These are phyloP conservation scores for Amphilophus citrinellus DNA, from an alignment of 2,113 vertebrate species.

Conservation along the genomic window DNA sequence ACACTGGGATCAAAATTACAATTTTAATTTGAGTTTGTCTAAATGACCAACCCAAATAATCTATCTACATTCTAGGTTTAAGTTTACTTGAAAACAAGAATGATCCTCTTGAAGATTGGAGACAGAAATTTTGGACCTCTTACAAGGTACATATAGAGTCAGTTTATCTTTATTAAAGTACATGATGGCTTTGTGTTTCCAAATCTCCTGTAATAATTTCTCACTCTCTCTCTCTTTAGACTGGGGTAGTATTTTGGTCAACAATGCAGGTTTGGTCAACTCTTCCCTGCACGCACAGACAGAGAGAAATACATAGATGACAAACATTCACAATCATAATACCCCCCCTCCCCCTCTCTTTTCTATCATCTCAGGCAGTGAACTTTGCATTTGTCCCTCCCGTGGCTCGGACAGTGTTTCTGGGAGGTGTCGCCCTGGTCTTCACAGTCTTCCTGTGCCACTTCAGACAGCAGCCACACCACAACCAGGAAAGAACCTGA, in stretches of 20 bases:
- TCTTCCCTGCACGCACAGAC: background rate
- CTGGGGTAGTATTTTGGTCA: conserved; percentile 82
- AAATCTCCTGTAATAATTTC: background rate
- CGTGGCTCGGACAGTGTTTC: conserved; percentile 79
- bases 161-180: background rate
- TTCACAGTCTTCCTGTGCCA: conserved; percentile 84
- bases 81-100: conserved; percentile 81
- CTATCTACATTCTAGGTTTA: conserved; percentile 72
- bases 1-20: background rate
- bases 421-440: conserved; percentile 74
- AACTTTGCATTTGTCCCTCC: conserved; percentile 83
- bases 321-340: background rate
- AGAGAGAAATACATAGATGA: background rate
- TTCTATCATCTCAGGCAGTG: conserved; percentile 68
- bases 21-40: background rate
- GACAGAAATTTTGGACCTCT: conserved; percentile 84
- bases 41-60: background rate
- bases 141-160: conserved; percentile 73
- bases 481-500: conserved; percentile 34
- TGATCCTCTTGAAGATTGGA: conserved; percentile 81
- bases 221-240: conserved; percentile 52
- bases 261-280: conserved; percentile 79
- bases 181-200: background rate
- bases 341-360: too few species aligned
- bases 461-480: conserved; percentile 69